phyloP scores from a whole-genome alignment of 2,888 invertebrate species.

The Sarcophaga variegata region DNA sequence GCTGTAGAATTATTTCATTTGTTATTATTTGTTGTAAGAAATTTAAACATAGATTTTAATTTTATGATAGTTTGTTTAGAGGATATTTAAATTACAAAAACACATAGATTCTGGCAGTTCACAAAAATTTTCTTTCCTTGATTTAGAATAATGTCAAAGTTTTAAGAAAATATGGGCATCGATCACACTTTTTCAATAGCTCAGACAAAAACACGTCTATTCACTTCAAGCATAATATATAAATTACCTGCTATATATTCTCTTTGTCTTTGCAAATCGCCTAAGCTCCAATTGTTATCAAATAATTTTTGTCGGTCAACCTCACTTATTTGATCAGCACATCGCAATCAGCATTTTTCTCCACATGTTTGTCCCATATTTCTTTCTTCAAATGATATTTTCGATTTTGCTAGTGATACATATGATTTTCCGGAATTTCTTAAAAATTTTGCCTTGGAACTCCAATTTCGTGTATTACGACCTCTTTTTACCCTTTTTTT shows the following conservation, averaged over 20 bases:
- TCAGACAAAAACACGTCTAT: too few relatives aligned
- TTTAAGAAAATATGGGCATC: too few relatives aligned
- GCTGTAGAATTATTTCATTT: too few relatives aligned
- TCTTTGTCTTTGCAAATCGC: conserved; percentile 2
- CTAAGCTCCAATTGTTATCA: conserved; percentile 13
- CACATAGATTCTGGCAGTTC: too few relatives aligned
- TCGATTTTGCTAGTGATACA: conserved; percentile 22
- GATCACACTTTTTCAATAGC: too few relatives aligned
- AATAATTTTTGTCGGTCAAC: conserved; percentile 8
- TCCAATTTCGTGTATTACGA: conserved; percentile 30
- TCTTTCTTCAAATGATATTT: conserved; percentile 11
- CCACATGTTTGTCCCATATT: conserved; percentile 14
- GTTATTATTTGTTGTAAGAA: too few relatives aligned
- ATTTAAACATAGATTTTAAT: too few relatives aligned
- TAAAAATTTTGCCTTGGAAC: conserved; percentile 23
- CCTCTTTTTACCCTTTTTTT: conserved; percentile 41
- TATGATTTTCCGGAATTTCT: conserved; percentile 28
- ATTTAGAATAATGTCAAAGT: too few relatives aligned
- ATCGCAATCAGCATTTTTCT: conserved; percentile 12
- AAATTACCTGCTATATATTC: conserved; percentile 6
- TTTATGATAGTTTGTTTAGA: too few relatives aligned
- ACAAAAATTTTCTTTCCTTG: too few relatives aligned
- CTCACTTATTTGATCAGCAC: conserved; percentile 8
- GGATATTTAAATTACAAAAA: too few relatives aligned
- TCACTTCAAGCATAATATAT: too few relatives aligned